Conservation (phyloP, 2,888 invertebrate species). For the Sclerodermus sp. region DNA sequence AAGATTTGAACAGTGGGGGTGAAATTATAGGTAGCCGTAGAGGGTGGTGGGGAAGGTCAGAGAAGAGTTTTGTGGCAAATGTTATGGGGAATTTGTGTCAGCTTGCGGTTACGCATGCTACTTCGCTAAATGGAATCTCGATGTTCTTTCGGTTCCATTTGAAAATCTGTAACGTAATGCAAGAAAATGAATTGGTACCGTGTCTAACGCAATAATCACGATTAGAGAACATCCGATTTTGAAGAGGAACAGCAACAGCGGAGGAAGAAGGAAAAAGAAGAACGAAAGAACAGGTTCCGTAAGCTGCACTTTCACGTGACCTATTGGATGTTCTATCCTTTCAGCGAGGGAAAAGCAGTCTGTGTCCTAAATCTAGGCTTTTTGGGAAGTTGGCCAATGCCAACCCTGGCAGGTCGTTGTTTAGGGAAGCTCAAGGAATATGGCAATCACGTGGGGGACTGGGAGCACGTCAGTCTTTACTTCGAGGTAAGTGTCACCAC, state of each 20-base stretch:
- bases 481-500: slow-evolving; percentile 56
- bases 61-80: no score
- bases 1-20: no score
- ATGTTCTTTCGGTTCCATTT: no score
- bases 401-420: slow-evolving; percentile 63
- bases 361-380: slow-evolving; percentile 60
- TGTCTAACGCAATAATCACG: not conserved
- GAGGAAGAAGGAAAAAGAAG: slow-evolving; percentile 4
- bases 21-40: no score
- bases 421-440: slow-evolving; percentile 63
- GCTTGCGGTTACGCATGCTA: no score
- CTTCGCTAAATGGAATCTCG: no score
- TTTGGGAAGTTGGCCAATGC: slow-evolving; percentile 65
- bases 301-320: slow-evolving; percentile 64
- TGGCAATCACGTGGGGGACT: slow-evolving; percentile 70
- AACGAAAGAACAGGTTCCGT: slow-evolving; percentile 11
- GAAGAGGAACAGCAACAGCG: not conserved
- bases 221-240: not conserved
- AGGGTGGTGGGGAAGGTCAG: no score
- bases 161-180: no score
- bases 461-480: slow-evolving; percentile 69
- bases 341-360: slow-evolving; percentile 65
- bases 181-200: not conserved
- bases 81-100: no score
- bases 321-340: slow-evolving; percentile 74